phyloP scores from a whole-genome alignment of 2,888 invertebrate genomes.

The Atethmia centrago region DNA sequence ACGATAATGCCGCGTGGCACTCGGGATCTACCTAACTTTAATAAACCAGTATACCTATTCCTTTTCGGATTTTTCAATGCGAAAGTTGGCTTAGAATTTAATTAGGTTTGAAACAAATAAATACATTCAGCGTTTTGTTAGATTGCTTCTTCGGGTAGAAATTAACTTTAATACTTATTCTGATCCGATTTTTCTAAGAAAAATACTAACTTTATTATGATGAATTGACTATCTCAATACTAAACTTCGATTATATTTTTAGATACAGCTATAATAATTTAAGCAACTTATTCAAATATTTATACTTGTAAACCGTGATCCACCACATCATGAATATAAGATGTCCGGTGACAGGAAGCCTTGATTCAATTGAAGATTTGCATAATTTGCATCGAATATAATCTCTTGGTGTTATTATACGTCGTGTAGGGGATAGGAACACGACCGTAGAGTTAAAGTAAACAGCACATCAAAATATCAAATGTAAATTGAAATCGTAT shows the following conservation, averaged over 20 bases:
- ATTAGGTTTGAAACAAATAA: conserved; percentile 65
- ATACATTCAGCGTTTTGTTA: conserved; percentile 43
- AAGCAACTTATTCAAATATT: conserved; percentile 48
- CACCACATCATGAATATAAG: conserved; percentile 70
- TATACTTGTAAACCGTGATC: conserved; percentile 44
- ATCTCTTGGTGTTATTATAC: conserved; percentile 42
- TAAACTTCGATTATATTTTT: conserved; percentile 13
- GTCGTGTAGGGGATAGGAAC: conserved; percentile 1
- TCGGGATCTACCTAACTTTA: conserved; percentile 80
- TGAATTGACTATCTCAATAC: conserved; percentile 22
- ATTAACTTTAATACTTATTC: conserved; percentile 29
- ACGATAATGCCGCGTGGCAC: conserved; percentile 84
- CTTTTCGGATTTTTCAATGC: conserved; percentile 74
- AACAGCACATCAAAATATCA: neutral
- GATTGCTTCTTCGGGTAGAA: conserved; percentile 44
- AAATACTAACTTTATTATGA: conserved; percentile 9
- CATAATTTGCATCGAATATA: conserved; percentile 79
- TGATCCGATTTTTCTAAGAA: conserved; percentile 18
- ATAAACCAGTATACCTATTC: conserved; percentile 77
- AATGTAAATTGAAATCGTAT: neutral
- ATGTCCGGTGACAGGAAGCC: conserved; percentile 77
- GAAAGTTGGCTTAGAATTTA: conserved; percentile 71
- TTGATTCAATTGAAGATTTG: conserved; percentile 85
- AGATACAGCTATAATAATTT: conserved; percentile 7
- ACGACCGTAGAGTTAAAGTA: neutral